A percentile compares a stretch with the other conserved stretches of the same genome.
phyloP scores from a whole-genome alignment of 2,888 invertebrate genomes.

The Dioctria linearis region DNA sequence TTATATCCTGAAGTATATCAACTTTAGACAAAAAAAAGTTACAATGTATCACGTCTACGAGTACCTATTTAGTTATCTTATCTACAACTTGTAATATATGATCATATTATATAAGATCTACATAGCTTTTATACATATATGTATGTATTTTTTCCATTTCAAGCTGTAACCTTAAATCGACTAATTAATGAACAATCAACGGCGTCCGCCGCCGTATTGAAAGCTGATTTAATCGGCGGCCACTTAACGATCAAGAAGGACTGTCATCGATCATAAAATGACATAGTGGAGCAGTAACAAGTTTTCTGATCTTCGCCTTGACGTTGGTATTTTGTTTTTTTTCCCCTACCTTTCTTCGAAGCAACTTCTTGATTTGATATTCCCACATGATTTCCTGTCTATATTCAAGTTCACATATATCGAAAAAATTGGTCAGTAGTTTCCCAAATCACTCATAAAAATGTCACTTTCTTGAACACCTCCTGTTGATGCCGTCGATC shows the following conservation, averaged over 20 bases:
- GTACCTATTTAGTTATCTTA: too few relatives aligned
- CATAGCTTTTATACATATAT: neutral
- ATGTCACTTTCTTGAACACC: conserved; percentile 9
- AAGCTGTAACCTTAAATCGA: neutral
- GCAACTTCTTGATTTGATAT: neutral
- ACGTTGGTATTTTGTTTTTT: neutral
- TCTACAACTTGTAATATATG: too few relatives aligned
- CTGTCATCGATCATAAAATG: neutral
- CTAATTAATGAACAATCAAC: neutral
- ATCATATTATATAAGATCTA: too few relatives aligned
- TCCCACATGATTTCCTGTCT: neutral
- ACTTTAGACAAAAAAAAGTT: too few relatives aligned
- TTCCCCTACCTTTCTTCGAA: neutral
- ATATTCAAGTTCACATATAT: neutral
- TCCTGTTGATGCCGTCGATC: neutral
- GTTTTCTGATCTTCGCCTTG: conserved; percentile 18
- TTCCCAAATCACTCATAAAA: neutral
- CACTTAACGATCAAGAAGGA: neutral
- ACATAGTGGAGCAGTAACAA: neutral
- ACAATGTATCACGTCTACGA: too few relatives aligned
- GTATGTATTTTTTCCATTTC: neutral
- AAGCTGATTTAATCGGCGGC: neutral
- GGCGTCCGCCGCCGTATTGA: neutral
- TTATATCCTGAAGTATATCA: too few relatives aligned
- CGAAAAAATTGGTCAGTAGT: neutral